A percentile compares a stretch with the other conserved stretches of the same genome.
Evolutionary conservation across 2,888 invertebrate species (phyloP).

Genomic region (Xanthia togata): DNA sequence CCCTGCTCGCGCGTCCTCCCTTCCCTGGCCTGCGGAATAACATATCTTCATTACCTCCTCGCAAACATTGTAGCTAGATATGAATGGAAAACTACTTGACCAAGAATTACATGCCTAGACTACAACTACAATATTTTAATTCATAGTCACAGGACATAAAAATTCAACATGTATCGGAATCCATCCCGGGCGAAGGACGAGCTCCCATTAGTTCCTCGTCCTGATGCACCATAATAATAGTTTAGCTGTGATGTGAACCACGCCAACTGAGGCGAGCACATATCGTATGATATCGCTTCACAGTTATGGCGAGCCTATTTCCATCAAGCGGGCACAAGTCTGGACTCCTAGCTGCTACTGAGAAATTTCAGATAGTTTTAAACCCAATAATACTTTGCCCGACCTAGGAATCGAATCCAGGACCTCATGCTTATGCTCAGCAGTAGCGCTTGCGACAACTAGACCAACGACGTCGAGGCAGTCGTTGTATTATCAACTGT

Average conservation of each 20-base stretch:
- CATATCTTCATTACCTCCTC: constrained; percentile 9
- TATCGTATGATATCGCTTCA: not conserved
- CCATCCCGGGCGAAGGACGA: not conserved
- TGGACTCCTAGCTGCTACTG: too few species aligned
- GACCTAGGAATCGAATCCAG: not conserved
- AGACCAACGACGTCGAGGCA: not conserved
- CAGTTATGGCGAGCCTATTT: not conserved
- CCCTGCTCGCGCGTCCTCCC: too few species aligned
- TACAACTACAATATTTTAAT: not conserved
- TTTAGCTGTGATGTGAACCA: not conserved
- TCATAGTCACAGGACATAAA: not conserved
- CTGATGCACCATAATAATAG: not conserved
- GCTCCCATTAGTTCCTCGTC: not conserved
- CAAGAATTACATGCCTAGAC: not conserved
- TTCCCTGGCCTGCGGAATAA: not conserved
- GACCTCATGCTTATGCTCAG: not conserved
- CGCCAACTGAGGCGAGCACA: not conserved
- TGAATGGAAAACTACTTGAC: not conserved
- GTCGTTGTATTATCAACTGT: not conserved
- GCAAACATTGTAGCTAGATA: not conserved
- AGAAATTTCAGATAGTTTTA: not conserved
- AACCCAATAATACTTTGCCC: not conserved
- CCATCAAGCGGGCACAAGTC: not conserved
- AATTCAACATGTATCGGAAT: not conserved
- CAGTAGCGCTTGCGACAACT: not conserved